A percentile compares a stretch with the other conserved stretches of the same genome.
These are phyloP conservation scores for Pterobdella sp. DNA, from an alignment of 2,888 invertebrate genomes.

Conservation along the genomic window DNA sequence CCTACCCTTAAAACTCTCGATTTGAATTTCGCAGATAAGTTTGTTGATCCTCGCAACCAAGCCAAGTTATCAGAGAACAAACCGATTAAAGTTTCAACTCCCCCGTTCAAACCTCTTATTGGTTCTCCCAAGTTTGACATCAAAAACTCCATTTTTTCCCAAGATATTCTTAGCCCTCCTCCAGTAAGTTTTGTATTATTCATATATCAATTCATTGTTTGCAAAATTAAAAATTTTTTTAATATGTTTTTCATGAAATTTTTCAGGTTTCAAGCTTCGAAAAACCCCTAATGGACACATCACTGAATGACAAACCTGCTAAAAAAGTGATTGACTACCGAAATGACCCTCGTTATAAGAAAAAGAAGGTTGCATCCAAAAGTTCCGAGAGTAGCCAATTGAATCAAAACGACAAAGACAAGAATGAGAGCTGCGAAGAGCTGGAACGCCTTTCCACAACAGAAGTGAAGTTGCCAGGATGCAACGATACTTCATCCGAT, in stretches of 20 bases:
- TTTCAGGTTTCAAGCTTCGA: neutral
- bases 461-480: constrained; percentile 2
- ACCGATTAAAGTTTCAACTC: neutral
- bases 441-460: neutral
- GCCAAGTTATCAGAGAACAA: neutral
- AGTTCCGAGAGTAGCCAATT: neutral
- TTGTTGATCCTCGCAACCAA: constrained; percentile 5
- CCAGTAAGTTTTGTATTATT: no score
- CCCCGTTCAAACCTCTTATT: neutral
- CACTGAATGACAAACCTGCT: neutral
- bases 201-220: no score
- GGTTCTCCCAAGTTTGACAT: neutral
- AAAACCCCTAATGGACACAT: neutral
- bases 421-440: neutral
- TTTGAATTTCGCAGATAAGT: constrained; percentile 3
- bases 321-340: constrained; percentile 32
- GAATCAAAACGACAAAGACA: neutral
- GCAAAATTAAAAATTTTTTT: no score
- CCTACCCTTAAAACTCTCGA: constrained; percentile 8
- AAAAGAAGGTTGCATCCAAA: constrained; percentile 28
- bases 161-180: neutral
- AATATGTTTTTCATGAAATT: neutral
- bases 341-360: constrained; percentile 34
- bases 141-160: neutral
- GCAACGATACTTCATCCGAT: neutral